Base-by-base conservation (phyloP, 2,113 vertebrate species). In the Thalassoma bifasciatum region DNA sequence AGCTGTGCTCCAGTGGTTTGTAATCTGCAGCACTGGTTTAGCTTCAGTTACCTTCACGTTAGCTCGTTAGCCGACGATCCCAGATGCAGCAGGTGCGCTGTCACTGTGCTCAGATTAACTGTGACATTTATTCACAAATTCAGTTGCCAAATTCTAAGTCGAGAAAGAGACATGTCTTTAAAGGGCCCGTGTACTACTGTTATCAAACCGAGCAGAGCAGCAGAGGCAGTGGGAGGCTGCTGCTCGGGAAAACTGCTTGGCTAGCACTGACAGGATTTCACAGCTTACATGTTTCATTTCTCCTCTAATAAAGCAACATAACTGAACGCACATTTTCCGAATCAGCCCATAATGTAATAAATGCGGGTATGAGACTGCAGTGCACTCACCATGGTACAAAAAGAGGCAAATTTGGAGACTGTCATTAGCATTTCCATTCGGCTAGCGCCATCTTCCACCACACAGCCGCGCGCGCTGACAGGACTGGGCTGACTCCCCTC, bases 341-440 rank as follows among this genome's bases (percentile, higher is more conserved):
- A 7, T 44, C 6, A 36, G 19, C 2, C 13, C 11, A 34, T 10
- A 36, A 8, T 34, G 9, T 1, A 1, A 37, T 9, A 10, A 36
- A 61, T 75, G 30, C 7, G 16, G 4, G 14, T 12, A 53, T 23
- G 17, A 9, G 46, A 4, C 34, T 13, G 21, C n/a, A 26, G 78
- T 72, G 60, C 50, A 91, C 96, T 94, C 93, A 97, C 96, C 97
- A 98, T 98, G 96, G 96, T 98, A 98, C 96, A 98, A 96, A 97
- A 96, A 93, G 96, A 97, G 93, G 96, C 96, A 94, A 98, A 95
- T 95, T 96, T 98, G 93, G 96, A 96, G 94, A 98, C 96, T 94
- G 96, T 98, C 96, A 98, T 98, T 95, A 98, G 96, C 95, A 97
- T 96, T 97, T 98, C 96, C 96, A 97, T 97, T 95, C 96, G 95